Conservation (phyloP, 2,113 vertebrate genomes). For the Daubentonia madagascariensis region DNA sequence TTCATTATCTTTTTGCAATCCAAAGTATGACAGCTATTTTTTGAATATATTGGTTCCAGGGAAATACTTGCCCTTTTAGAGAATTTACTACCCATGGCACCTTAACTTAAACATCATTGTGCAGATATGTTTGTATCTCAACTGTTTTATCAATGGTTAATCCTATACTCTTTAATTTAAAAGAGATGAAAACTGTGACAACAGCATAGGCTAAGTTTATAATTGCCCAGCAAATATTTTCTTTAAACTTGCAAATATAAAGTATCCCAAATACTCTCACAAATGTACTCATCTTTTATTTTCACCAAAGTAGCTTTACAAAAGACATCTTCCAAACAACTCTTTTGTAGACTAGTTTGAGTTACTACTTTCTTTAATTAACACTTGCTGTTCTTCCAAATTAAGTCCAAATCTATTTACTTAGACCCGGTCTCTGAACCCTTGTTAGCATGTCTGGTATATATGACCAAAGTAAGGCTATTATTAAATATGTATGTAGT, state of each 20-base stretch:
- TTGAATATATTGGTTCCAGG: neutral
- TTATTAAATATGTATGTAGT: neutral
- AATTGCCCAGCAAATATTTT: neutral
- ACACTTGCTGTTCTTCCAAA: neutral
- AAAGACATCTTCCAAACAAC: neutral
- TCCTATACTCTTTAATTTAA: neutral
- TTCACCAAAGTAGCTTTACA: neutral
- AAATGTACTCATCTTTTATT: neutral
- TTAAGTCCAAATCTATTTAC: neutral
- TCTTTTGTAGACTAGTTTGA: neutral
- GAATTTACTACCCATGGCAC: neutral
- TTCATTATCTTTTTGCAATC: neutral
- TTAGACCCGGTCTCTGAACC: neutral
- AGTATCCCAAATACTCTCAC: neutral
- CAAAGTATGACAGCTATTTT: neutral
- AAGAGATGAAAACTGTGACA: neutral
- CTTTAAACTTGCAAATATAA: neutral
- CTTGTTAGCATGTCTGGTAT: neutral
- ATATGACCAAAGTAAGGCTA: neutral
- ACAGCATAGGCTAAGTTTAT: neutral
- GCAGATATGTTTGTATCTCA: neutral
- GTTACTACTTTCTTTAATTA: neutral
- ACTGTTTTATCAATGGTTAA: neutral
- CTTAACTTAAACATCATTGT: neutral
- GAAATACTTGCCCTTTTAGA: neutral